phyloP scores from a whole-genome alignment of 2,797 vertebrate genomes.

The Pampus argenteus region DNA sequence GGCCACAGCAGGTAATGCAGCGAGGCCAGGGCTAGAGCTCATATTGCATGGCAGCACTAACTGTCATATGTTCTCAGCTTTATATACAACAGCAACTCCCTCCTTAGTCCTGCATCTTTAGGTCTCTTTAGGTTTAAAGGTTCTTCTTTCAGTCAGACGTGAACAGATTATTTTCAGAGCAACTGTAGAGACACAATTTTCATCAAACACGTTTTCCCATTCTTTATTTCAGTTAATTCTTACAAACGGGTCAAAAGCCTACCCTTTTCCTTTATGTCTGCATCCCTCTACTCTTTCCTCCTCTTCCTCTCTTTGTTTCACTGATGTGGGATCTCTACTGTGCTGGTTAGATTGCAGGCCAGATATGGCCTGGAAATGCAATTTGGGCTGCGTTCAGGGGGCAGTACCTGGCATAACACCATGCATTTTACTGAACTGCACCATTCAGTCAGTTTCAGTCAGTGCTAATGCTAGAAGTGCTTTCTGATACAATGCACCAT shows the following conservation, averaged over 20 bases:
- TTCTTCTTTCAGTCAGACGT: slow-evolving; percentile 19
- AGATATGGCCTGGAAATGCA: slow-evolving; percentile 61
- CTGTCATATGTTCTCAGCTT: slow-evolving; percentile 51
- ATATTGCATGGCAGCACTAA: slow-evolving; percentile 36
- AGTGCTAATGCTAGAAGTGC: slow-evolving; percentile 67
- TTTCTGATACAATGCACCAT: slow-evolving; percentile 46
- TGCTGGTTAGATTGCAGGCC: slow-evolving; percentile 42
- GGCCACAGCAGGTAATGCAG: slow-evolving; percentile 62
- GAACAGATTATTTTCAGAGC: slow-evolving; percentile 2
- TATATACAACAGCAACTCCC: slow-evolving; percentile 27
- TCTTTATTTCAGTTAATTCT: slow-evolving; percentile 19
- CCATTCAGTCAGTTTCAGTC: slow-evolving; percentile 49
- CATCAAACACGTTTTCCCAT: background rate
- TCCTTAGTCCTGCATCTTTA: background rate
- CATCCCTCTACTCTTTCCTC: background rate
- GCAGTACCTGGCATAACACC: slow-evolving; percentile 22
- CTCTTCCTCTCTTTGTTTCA: slow-evolving; percentile 32
- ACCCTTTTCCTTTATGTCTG: slow-evolving; percentile 7
- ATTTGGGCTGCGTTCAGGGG: slow-evolving; percentile 39
- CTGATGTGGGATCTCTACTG: slow-evolving; percentile 26
- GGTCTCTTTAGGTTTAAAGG: slow-evolving; percentile 19
- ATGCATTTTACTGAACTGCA: slow-evolving; percentile 41
- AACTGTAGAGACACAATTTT: background rate
- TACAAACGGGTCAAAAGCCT: slow-evolving; percentile 13
- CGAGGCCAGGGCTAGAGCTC: slow-evolving; percentile 37